A percentile compares a stretch with the other conserved stretches of the same genome.
These are phyloP conservation scores for Neocrepidodera transversa DNA, from an alignment of 2,888 invertebrate genomes.

Conservation along the genomic window DNA sequence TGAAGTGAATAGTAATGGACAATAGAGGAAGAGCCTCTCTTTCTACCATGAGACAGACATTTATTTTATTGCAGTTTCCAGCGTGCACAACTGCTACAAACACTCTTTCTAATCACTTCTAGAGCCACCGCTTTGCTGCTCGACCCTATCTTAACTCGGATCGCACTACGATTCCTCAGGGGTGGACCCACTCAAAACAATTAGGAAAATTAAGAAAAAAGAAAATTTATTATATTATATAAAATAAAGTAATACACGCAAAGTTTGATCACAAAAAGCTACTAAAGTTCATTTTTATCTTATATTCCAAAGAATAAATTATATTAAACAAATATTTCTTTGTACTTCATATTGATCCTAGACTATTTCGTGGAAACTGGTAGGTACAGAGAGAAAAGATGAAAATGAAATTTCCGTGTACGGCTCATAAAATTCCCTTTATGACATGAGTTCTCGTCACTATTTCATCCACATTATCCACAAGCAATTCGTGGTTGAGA, in stretches of 20 bases:
- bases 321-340: no score
- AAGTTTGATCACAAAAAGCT: no score
- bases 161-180: constrained; percentile 7
- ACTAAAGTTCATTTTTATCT: no score
- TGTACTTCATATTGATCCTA: not conserved
- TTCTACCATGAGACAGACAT: constrained; percentile 53
- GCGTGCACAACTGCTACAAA: constrained; percentile 54
- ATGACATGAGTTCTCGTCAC: constrained; percentile 59
- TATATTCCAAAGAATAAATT: no score
- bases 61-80: constrained; percentile 56
- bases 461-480: constrained; percentile 54
- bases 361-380: constrained; percentile 7
- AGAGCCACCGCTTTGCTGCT: constrained; percentile 24
- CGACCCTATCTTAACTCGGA: constrained; percentile 29
- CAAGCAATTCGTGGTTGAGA: constrained; percentile 56
- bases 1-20: constrained; percentile 55
- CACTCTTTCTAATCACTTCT: constrained; percentile 53
- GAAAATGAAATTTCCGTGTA: constrained; percentile 53
- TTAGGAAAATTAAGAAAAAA: not conserved
- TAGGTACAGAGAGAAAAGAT: constrained; percentile 48
- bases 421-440: constrained; percentile 56
- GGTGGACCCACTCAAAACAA: not conserved
- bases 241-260: not conserved
- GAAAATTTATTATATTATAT: no score
- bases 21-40: constrained; percentile 27